A percentile compares a stretch with the other conserved stretches of the same genome.
Conservation (phyloP, 2,888 invertebrate genomes). For the Eilema sororculum region DNA sequence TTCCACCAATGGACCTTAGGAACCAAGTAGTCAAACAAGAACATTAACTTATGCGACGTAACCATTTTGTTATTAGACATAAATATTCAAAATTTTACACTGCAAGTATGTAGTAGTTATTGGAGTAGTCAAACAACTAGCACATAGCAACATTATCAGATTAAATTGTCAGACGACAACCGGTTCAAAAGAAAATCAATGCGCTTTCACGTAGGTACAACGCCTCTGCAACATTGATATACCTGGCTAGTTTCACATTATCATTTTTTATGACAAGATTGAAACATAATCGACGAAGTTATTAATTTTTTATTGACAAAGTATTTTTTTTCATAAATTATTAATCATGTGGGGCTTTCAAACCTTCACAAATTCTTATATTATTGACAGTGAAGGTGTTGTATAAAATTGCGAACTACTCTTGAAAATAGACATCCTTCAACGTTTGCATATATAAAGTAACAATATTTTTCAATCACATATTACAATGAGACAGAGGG, state of each 20-base stretch:
- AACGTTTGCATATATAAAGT: not conserved
- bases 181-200: conserved; percentile 74
- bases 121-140: conserved; percentile 3
- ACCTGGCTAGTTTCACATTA: conserved; percentile 48
- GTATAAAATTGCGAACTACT: not conserved
- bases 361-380: not conserved
- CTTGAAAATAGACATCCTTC: not conserved
- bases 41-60: too few species aligned
- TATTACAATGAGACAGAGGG: too few species aligned
- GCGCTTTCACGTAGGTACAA: conserved; percentile 69
- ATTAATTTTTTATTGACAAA: not conserved
- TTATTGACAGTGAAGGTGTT: not conserved
- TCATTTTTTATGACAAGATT: not conserved
- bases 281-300: conserved; percentile 4
- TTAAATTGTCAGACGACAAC: conserved; percentile 55
- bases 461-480: not conserved
- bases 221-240: conserved; percentile 53
- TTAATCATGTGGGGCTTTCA: not conserved
- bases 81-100: conserved; percentile 10
- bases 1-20: too few species aligned
- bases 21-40: too few species aligned
- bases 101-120: not conserved
- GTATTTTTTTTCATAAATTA: not conserved
- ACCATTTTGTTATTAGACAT: not conserved
- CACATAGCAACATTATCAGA: conserved; percentile 26